Conservation (phyloP, 2,888 invertebrate genomes). For the Oscheius myriophilus region DNA sequence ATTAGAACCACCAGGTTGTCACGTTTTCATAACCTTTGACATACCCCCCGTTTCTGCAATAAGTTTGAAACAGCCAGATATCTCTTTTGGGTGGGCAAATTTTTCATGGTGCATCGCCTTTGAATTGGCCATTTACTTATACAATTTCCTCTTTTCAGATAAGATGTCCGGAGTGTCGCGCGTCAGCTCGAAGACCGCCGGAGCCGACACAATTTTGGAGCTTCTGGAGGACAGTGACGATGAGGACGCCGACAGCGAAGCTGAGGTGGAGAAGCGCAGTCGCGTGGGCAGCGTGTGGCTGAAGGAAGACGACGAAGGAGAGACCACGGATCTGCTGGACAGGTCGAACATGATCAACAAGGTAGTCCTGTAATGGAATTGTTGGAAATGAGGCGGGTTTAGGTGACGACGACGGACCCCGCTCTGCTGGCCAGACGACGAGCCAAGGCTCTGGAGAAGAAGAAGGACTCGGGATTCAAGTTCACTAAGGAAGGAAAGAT, state of each 20-base stretch:
- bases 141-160: conserved; percentile 10
- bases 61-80: too few species aligned
- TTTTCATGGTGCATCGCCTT: too few species aligned
- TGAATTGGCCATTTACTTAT: too few species aligned
- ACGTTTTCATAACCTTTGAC: too few species aligned
- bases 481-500: conserved; percentile 59
- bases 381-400: background rate
- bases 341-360: conserved; percentile 52
- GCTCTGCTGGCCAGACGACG: conserved; percentile 41
- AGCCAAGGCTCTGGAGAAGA: conserved; percentile 43
- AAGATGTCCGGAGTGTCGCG: conserved; percentile 35
- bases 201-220: conserved; percentile 65
- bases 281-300: conserved; percentile 56
- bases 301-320: conserved; percentile 56
- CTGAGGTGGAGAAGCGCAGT: conserved; percentile 47
- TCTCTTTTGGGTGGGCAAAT: too few species aligned
- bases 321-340: conserved; percentile 60
- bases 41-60: too few species aligned
- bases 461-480: conserved; percentile 55
- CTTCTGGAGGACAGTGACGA: conserved; percentile 63
- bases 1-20: too few species aligned
- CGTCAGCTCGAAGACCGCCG: conserved; percentile 55
- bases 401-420: conserved; percentile 55
- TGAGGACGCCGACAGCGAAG: conserved; percentile 53
- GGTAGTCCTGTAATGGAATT: conserved; percentile 16